Conservation (phyloP, 2,113 vertebrate genomes). For the Hemibagrus wyckioides region DNA sequence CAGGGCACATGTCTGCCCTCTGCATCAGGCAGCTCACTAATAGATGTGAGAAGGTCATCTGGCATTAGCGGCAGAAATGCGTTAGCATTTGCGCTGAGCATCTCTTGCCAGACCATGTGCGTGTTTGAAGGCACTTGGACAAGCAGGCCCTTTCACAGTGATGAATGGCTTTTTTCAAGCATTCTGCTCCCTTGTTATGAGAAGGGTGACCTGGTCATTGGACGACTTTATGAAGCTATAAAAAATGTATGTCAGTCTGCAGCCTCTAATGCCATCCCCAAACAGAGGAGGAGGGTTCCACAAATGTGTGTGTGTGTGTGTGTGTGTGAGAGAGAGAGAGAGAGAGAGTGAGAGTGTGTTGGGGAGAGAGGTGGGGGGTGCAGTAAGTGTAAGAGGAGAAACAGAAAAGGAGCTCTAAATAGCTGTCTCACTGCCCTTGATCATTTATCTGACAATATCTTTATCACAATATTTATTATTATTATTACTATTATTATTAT, state of each 20-base stretch:
- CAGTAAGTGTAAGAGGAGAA: conserved; percentile 52
- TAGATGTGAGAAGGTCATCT: conserved; percentile 95
- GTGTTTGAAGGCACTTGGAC: conserved; percentile 95
- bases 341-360: too few species aligned
- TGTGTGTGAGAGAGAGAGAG: too few species aligned
- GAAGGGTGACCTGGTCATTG: conserved; percentile 99
- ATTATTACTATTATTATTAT: conserved; percentile 54
- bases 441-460: conserved; percentile 79
- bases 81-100: conserved; percentile 97
- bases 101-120: conserved; percentile 91
- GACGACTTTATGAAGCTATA: conserved; percentile 99
- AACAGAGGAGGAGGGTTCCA: conserved; percentile 73
- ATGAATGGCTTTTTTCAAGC: conserved; percentile 99
- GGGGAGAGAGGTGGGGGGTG: conserved; percentile 61
- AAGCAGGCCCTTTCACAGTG: conserved; percentile 98
- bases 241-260: conserved; percentile 99
- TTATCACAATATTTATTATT: conserved; percentile 73
- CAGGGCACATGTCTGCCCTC: conserved; percentile 72
- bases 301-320: conserved; percentile 31
- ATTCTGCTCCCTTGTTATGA: conserved; percentile 99
- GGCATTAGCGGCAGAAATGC: conserved; percentile 94
- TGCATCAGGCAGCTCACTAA: conserved; percentile 82
- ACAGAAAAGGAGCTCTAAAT: conserved; percentile 88
- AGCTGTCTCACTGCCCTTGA: conserved; percentile 86
- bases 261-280: conserved; percentile 97